Conservation (phyloP, 2,797 vertebrate genomes). For the Sphenopsis melanotis region DNA sequence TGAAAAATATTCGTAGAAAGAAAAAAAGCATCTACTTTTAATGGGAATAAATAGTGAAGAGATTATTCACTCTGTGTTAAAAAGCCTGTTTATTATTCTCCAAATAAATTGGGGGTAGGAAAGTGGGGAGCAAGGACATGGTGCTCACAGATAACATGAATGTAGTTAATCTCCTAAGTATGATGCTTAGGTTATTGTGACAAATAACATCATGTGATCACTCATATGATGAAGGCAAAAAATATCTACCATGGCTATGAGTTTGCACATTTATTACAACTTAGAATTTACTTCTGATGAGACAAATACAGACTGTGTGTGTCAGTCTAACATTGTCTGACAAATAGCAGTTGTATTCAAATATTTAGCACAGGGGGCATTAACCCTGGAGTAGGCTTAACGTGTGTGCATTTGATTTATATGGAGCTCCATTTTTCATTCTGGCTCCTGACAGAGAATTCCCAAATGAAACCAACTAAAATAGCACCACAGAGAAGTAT, state of each 20-base stretch:
- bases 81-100: neutral
- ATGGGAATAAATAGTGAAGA: conserved; percentile 1
- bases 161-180: neutral
- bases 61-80: neutral
- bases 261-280: neutral
- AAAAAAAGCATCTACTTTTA: neutral
- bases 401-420: neutral
- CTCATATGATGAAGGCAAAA: neutral
- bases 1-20: conserved; percentile 5
- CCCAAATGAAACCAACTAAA: neutral
- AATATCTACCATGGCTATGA: neutral
- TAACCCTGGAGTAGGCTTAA: neutral
- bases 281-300: neutral
- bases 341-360: neutral
- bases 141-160: neutral
- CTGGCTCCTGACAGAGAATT: neutral
- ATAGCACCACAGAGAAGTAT: neutral
- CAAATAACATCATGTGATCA: neutral
- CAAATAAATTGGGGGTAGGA: neutral
- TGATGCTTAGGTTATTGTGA: neutral
- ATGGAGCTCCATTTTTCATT: neutral
- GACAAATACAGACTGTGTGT: neutral
- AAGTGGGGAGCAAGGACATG: neutral
- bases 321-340: neutral
- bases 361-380: neutral